phyloP scores from a whole-genome alignment of 2,888 invertebrate genomes.

The Tenodera sinensis region DNA sequence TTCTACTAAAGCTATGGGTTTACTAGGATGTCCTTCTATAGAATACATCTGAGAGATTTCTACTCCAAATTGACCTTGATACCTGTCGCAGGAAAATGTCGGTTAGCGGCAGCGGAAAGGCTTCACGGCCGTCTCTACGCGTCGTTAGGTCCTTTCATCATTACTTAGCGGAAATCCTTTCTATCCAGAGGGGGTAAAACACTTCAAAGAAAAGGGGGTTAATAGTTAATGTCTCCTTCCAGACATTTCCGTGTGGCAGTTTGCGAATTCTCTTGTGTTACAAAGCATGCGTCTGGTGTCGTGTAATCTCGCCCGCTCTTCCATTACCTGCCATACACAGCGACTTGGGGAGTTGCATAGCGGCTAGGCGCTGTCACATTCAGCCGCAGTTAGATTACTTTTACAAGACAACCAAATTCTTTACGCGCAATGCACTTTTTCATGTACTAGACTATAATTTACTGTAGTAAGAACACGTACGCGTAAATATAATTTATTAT shows the following conservation, averaged over 20 bases:
- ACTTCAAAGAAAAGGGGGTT: neutral
- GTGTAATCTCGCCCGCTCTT: neutral
- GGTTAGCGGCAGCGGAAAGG: neutral
- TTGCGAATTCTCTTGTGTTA: neutral
- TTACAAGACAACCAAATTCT: too few relatives aligned
- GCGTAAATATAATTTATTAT: too few relatives aligned
- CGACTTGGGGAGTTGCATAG: too few relatives aligned
- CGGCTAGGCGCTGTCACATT: too few relatives aligned
- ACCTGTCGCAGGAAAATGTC: neutral
- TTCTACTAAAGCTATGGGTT: too few relatives aligned
- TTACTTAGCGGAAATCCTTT: neutral
- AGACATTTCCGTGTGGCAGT: neutral
- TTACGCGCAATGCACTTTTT: too few relatives aligned
- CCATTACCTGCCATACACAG: neutral
- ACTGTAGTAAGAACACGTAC: too few relatives aligned
- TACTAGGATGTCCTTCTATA: neutral
- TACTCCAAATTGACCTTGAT: neutral
- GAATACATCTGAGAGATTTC: neutral
- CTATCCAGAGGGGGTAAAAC: neutral
- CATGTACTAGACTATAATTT: too few relatives aligned
- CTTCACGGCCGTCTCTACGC: neutral
- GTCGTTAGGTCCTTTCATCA: neutral
- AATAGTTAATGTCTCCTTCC: neutral
- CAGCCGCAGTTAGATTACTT: too few relatives aligned
- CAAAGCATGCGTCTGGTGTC: neutral